Percentiles rank a stretch among this genome's conserved stretches.
These are phyloP conservation scores for Drosophila pachea DNA, from an alignment of 1,140 invertebrate species.

Conservation along the genomic window DNA sequence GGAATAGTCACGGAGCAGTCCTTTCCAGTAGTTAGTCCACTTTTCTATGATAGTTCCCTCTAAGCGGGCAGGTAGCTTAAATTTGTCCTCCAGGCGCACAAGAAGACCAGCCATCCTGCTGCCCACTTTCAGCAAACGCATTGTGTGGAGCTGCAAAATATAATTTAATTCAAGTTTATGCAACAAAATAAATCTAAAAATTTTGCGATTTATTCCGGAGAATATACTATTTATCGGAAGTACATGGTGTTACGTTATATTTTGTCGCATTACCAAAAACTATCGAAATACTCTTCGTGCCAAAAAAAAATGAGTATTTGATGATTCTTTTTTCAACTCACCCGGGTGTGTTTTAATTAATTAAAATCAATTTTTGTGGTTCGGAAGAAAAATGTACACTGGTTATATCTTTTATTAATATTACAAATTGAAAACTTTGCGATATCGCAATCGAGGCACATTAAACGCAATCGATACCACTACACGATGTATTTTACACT, in stretches of 20 bases:
- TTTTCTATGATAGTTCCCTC: constrained; percentile 84
- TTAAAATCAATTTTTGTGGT: not conserved
- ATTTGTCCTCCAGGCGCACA: constrained; percentile 43
- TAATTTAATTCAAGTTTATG: constrained; percentile 38
- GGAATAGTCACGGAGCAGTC: constrained; percentile 82
- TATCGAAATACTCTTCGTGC: constrained; percentile 19
- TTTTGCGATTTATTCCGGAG: constrained; percentile 15
- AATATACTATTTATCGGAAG: constrained; percentile 21
- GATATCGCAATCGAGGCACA: too few species aligned
- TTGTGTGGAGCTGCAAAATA: constrained; percentile 19
- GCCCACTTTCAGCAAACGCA: constrained; percentile 55
- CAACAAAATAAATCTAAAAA: constrained; percentile 26
- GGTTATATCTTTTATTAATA: too few species aligned
- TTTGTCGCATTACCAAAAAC: not conserved
- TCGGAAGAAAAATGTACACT: not conserved
- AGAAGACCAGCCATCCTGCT: constrained; percentile 56
- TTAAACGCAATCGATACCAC: too few species aligned
- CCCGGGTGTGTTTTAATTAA: too few species aligned
- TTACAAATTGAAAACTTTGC: too few species aligned
- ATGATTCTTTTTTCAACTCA: too few species aligned
- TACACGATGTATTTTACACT: too few species aligned
- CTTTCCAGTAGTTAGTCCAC: constrained; percentile 83
- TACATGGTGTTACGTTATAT: constrained; percentile 1
- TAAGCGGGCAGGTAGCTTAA: constrained; percentile 79
- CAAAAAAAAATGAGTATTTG: not conserved